Conservation (phyloP, 1,140 invertebrate species). For the Drosophila ananassae region DNA sequence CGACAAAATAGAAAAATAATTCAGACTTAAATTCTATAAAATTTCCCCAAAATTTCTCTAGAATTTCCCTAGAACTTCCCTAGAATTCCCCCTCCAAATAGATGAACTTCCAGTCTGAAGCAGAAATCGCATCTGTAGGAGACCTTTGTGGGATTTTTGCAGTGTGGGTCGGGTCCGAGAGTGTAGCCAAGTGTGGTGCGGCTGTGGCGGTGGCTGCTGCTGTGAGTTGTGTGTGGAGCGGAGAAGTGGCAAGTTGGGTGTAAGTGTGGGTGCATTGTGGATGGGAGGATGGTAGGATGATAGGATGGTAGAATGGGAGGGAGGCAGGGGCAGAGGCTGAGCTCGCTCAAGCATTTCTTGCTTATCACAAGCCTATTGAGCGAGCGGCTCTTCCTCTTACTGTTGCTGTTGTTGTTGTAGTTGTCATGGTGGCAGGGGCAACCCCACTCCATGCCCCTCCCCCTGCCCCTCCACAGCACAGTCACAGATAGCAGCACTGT, state of each 20-base stretch:
- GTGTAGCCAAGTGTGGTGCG: conserved; percentile 25
- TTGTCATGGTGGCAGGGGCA: neutral
- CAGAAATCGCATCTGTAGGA: neutral
- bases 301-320: too few relatives aligned
- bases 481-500: conserved; percentile 66
- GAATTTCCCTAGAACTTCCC: too few relatives aligned
- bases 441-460: conserved; percentile 9
- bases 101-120: neutral
- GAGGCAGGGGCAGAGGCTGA: conserved; percentile 20
- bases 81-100: too few relatives aligned
- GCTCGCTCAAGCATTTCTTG: conserved; percentile 52
- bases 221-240: conserved; percentile 6
- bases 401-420: conserved; percentile 7
- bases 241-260: neutral
- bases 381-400: conserved; percentile 19
- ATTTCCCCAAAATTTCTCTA: too few relatives aligned
- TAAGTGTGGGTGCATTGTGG: conserved; percentile 10
- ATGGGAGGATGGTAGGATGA: neutral
- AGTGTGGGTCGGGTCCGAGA: conserved; percentile 25
- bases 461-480: conserved; percentile 15
- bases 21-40: too few relatives aligned
- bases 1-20: too few relatives aligned
- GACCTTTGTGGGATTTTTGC: neutral
- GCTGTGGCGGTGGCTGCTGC: conserved; percentile 1
- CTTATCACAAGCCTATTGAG: conserved; percentile 66